These are phyloP conservation scores for Tangara arthus DNA, from an alignment of 2,797 vertebrate genomes.

Conservation along the genomic window DNA sequence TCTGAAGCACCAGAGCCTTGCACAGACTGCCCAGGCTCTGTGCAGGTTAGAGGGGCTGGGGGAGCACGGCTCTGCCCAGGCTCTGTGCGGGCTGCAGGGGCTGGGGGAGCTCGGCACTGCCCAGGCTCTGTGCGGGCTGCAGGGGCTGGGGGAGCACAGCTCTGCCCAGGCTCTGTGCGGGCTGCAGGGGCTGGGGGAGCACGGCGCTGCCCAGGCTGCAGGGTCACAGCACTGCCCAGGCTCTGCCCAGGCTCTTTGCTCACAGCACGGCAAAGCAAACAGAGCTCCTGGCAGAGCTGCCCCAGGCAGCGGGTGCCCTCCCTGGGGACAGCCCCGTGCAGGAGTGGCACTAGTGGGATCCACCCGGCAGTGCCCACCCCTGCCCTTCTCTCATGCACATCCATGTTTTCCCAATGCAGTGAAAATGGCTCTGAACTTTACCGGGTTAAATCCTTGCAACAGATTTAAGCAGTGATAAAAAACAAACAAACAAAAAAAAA, in stretches of 20 bases:
- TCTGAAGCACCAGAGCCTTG: background rate
- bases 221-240: too few species aligned
- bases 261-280: background rate
- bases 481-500: too few species aligned
- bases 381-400: rapidly evolving
- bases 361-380: background rate
- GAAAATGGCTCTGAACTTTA: background rate
- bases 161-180: too few species aligned
- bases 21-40: background rate
- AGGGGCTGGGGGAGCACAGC: background rate
- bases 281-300: background rate
- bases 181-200: too few species aligned
- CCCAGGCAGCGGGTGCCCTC: background rate
- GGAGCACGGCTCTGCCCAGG: background rate
- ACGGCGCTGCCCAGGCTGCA: background rate
- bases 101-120: too few species aligned
- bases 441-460: background rate
- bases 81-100: too few species aligned
- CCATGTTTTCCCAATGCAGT: background rate
- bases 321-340: background rate
- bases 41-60: rapidly evolving
- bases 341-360: background rate
- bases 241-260: background rate
- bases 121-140: background rate
- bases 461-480: background rate